These are phyloP conservation scores for Remorina albescens DNA, from an alignment of 2,797 vertebrate genomes.

Conservation along the genomic window DNA sequence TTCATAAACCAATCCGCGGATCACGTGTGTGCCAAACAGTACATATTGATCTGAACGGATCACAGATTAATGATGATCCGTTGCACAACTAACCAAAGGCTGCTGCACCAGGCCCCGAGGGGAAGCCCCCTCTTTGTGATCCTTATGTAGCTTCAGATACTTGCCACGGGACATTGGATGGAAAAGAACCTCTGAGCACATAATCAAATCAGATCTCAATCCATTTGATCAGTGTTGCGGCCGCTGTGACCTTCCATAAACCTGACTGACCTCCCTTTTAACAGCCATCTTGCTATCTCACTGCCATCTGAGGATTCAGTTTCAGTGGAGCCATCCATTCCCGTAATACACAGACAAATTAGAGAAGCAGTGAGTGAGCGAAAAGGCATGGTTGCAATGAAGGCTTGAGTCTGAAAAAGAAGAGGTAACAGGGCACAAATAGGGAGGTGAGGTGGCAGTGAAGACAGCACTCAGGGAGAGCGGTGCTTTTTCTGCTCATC, in stretches of 20 bases:
- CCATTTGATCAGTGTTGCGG: slow-evolving; percentile 54
- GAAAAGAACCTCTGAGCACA: slow-evolving; percentile 31
- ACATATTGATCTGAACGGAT: no score
- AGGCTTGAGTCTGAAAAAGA: slow-evolving; percentile 34
- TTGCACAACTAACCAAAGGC: no score
- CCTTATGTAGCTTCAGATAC: slow-evolving; percentile 51
- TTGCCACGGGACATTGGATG: slow-evolving; percentile 34
- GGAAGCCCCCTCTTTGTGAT: slow-evolving; percentile 27
- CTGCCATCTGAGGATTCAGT: slow-evolving; percentile 71
- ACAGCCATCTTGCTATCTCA: slow-evolving; percentile 13
- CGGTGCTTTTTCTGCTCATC: slow-evolving; percentile 30
- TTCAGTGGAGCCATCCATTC: slow-evolving; percentile 73
- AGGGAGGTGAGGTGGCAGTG: slow-evolving; percentile 51
- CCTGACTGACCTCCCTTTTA: slow-evolving; percentile 55
- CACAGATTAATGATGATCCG: no score
- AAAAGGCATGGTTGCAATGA: slow-evolving; percentile 53
- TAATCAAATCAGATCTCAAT: slow-evolving; percentile 56
- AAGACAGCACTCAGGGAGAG: slow-evolving; percentile 8
- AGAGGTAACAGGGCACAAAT: slow-evolving; percentile 42
- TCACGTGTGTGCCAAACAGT: no score
- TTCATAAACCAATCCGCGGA: no score
- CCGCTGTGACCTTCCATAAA: slow-evolving; percentile 59
- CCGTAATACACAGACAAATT: slow-evolving; percentile 55
- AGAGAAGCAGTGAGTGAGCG: slow-evolving; percentile 58
- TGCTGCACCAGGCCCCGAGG: not conserved